These are phyloP conservation scores for Scolopax rusticola DNA, from an alignment of 2,797 vertebrate genomes.

Conservation along the genomic window DNA sequence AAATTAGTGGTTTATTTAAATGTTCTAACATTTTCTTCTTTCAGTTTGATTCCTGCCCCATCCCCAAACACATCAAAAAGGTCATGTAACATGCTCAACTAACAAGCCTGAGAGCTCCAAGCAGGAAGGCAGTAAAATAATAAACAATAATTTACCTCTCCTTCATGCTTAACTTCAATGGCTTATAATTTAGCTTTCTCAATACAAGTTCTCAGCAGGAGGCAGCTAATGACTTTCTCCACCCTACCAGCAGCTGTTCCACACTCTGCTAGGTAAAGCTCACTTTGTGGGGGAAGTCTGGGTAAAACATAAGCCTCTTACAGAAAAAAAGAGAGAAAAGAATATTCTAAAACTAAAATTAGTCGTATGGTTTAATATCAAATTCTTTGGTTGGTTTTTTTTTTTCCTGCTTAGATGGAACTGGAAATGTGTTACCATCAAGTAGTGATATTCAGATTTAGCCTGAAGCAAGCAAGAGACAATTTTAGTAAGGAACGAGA, in stretches of 20 bases:
- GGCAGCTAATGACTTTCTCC: conserved; percentile 48
- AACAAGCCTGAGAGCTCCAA: neutral
- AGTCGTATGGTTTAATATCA: conserved; percentile 26
- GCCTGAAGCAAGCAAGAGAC: neutral
- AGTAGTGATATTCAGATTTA: neutral
- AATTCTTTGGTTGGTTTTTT: neutral
- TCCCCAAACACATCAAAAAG: neutral
- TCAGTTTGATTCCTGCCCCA: neutral
- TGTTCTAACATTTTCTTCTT: neutral
- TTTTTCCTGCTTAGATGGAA: neutral
- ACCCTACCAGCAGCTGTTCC: conserved; percentile 61
- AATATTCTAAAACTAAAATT: conserved; percentile 15
- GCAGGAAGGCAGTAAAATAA: conserved; percentile 13
- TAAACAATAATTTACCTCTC: conserved; percentile 47
- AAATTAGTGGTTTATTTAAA: neutral
- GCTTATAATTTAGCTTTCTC: conserved; percentile 32
- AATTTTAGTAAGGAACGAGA: neutral
- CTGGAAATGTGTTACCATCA: neutral
- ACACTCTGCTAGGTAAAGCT: conserved; percentile 20
- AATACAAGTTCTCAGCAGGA: conserved; percentile 44
- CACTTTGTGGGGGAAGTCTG: conserved; percentile 36
- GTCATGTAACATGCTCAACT: neutral
- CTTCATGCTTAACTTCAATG: conserved; percentile 11
- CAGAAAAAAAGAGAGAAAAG: neutral
- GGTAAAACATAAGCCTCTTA: conserved; percentile 53